These are phyloP conservation scores for Todus mexicanus DNA, from an alignment of 2,797 vertebrate species.

Conservation along the genomic window DNA sequence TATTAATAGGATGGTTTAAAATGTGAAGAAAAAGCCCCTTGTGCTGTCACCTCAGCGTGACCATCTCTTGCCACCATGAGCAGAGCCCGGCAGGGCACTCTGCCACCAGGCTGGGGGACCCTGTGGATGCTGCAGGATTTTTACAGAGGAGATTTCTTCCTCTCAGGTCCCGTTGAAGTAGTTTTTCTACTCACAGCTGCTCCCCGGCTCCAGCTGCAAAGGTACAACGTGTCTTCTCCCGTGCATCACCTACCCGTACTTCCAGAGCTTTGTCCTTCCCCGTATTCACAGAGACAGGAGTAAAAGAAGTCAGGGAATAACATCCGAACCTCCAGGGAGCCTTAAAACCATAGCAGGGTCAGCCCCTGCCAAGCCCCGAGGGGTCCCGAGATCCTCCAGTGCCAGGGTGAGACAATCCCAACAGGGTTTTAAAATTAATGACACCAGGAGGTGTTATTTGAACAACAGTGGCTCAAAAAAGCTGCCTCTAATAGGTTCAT, in stretches of 20 bases:
- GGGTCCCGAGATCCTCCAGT: neutral
- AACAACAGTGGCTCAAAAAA: neutral
- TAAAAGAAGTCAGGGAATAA: neutral
- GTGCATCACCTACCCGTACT: rapidly evolving
- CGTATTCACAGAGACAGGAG: rapidly evolving
- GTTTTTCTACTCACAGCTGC: neutral
- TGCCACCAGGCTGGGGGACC: neutral
- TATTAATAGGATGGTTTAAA: neutral
- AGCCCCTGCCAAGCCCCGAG: neutral
- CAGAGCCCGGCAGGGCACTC: neutral
- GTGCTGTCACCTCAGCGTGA: neutral
- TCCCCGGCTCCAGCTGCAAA: neutral
- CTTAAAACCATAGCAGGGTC: neutral
- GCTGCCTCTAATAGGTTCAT: too few relatives aligned
- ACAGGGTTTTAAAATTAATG: neutral
- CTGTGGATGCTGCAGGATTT: neutral
- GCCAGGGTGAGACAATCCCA: neutral
- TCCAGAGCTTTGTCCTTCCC: neutral
- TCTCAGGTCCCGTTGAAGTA: neutral
- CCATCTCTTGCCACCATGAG: neutral
- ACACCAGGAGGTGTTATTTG: neutral
- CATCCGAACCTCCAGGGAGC: neutral
- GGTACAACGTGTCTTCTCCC: neutral
- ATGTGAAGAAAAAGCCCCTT: neutral
- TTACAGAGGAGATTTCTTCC: neutral